Conservation (phyloP, 2,797 vertebrate genomes). For the Otus scops region DNA sequence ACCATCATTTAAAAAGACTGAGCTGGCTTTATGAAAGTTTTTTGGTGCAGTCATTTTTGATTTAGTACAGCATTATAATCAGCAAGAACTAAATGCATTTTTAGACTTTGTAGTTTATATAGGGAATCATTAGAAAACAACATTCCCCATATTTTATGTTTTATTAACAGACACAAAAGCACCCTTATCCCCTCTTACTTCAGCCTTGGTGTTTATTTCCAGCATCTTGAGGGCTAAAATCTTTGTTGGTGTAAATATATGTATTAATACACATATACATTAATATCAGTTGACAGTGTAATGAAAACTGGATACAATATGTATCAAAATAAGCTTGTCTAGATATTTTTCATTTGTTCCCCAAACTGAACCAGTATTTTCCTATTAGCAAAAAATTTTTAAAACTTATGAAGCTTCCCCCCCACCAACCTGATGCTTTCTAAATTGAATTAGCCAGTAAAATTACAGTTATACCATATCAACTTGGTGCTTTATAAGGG, state of each 20-base stretch:
- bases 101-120: conserved; percentile 12
- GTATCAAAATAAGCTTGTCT: not conserved
- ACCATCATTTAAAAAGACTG: conserved; percentile 29
- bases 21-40: conserved; percentile 48
- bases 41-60: conserved; percentile 65
- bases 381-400: not conserved
- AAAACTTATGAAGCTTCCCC: not conserved
- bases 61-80: conserved; percentile 63
- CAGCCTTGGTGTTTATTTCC: not conserved
- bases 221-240: not conserved
- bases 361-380: not conserved
- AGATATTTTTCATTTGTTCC: not conserved
- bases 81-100: conserved; percentile 32
- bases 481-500: not conserved
- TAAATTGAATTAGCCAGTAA: not conserved
- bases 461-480: not conserved
- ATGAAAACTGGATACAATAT: not conserved
- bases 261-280: not conserved
- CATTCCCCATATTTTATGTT: not conserved
- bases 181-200: not conserved
- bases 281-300: not conserved
- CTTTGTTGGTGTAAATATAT: not conserved
- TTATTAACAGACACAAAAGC: conserved; percentile 7
- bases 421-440: not conserved
- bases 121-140: conserved; percentile 15